phyloP scores from a whole-genome alignment of 2,888 invertebrate species.

The Crematogaster levior region DNA sequence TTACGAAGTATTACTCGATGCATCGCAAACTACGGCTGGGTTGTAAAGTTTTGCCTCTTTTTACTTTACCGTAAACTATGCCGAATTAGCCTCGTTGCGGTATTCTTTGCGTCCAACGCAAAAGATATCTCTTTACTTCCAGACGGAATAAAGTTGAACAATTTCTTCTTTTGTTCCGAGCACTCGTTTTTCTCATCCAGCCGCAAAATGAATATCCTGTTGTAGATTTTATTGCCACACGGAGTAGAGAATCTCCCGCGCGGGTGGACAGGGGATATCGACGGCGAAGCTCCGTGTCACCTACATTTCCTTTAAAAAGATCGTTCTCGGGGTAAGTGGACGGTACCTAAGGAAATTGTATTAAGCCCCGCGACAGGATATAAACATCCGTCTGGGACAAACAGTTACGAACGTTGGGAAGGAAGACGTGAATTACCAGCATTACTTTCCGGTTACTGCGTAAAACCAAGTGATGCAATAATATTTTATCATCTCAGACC shows the following conservation, averaged over 20 bases:
- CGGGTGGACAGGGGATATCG: constrained; percentile 31
- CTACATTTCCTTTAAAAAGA: constrained; percentile 47
- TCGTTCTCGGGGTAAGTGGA: constrained; percentile 49
- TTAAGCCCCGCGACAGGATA: constrained; percentile 59
- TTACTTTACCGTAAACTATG: constrained; percentile 65
- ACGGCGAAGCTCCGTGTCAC: constrained; percentile 33
- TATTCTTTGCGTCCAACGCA: constrained; percentile 59
- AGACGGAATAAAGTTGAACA: constrained; percentile 67
- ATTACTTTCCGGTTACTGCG: constrained; percentile 40
- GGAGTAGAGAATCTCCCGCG: constrained; percentile 5
- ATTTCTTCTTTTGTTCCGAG: constrained; percentile 55
- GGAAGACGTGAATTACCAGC: constrained; percentile 48
- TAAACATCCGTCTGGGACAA: constrained; percentile 59
- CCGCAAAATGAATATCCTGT: constrained; percentile 55
- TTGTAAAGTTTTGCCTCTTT: constrained; percentile 64
- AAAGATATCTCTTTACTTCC: constrained; percentile 63
- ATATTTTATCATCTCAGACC: constrained; percentile 44
- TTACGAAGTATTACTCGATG: constrained; percentile 16
- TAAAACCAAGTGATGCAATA: constrained; percentile 35
- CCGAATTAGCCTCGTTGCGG: constrained; percentile 67
- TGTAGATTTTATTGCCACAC: constrained; percentile 50
- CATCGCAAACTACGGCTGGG: constrained; percentile 38
- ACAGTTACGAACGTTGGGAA: constrained; percentile 45
- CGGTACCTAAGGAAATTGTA: constrained; percentile 58
- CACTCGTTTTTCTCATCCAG: constrained; percentile 55